Evolutionary conservation across 2,113 vertebrate genomes (phyloP), one percentile per base, ranked within the genome.

Genomic region (Pelmatolapia mariae): DNA sequence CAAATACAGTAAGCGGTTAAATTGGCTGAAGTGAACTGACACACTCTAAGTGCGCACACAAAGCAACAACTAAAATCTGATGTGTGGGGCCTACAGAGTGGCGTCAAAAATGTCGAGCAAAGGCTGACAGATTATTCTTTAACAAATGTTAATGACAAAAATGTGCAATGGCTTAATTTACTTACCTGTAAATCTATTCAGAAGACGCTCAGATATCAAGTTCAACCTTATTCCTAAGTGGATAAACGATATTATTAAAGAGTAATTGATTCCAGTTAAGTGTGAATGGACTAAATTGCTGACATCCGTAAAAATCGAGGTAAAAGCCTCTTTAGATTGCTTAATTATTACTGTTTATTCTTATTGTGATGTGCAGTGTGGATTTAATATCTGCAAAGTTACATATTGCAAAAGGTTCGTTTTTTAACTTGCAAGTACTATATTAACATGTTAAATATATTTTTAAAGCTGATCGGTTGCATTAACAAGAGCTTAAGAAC

Each of bases 1-100:
- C 84, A 95, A 89, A 89, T 85, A 90, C 89, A 85, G 87, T 87
- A 94, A 91, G 86, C 83, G 86, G 85, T 92, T 89, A 86, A 91
- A 93, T 85, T 80, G 66, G 56, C 80, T 86, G 89, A 83, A 78
- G 73, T 82, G 68, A 92, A 86, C 45, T 87, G 90, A 91, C 83
- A 68, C 22, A 10, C 85, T 52, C 26, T 33, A 52, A 52, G 73
- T 78, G 18, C 45, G 18, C 33, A 57, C 6, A n/a, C 81, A 61
- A 80, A 84, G 45, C 33, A 71, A 4, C 54, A 38, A 79, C 13
- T 33, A 68, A 68, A 38, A 38, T 68, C 33, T 63, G 26, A 84
- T 31, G 81, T 80, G 50, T 26, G n/a, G n/a, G 33, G 54, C 45
- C 45, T 76, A 13, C 36, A 81, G 10, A 26, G 10, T 50, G 43